Conservation (phyloP, 2,888 invertebrate genomes). For the Tribolium freemani region DNA sequence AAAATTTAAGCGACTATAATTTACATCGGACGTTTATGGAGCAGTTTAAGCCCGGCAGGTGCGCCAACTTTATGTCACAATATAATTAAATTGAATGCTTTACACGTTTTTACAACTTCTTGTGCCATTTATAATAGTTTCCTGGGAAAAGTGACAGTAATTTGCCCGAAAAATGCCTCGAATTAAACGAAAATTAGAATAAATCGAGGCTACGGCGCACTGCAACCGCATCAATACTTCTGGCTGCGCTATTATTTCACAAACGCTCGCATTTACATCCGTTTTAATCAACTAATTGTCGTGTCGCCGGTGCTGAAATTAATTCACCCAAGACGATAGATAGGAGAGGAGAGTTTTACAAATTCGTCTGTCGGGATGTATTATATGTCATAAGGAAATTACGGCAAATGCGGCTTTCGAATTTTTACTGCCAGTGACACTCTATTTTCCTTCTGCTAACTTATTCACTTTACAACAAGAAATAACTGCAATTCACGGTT, state of each 20-base stretch:
- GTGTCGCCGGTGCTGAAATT: constrained; percentile 16
- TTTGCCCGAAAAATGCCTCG: background rate
- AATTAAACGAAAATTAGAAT: background rate
- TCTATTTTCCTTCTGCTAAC: constrained; percentile 39
- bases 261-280: constrained; percentile 9
- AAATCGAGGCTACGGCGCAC: background rate
- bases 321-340: background rate
- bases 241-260: constrained; percentile 13
- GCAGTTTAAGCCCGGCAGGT: too few relatives aligned
- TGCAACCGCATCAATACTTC: constrained; percentile 15
- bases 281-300: constrained; percentile 52
- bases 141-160: background rate
- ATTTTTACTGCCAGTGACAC: constrained; percentile 43
- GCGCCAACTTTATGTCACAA: background rate
- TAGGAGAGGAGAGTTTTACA: background rate
- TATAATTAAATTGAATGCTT: background rate
- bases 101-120: background rate
- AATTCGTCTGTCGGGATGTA: constrained; percentile 9
- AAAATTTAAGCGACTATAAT: background rate
- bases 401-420: constrained; percentile 32
- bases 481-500: constrained; percentile 46
- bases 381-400: constrained; percentile 30
- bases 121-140: background rate
- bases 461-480: constrained; percentile 45
- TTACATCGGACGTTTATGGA: too few relatives aligned